These are phyloP conservation scores for Crematogaster levior DNA, from an alignment of 2,888 invertebrate species.

Conservation along the genomic window DNA sequence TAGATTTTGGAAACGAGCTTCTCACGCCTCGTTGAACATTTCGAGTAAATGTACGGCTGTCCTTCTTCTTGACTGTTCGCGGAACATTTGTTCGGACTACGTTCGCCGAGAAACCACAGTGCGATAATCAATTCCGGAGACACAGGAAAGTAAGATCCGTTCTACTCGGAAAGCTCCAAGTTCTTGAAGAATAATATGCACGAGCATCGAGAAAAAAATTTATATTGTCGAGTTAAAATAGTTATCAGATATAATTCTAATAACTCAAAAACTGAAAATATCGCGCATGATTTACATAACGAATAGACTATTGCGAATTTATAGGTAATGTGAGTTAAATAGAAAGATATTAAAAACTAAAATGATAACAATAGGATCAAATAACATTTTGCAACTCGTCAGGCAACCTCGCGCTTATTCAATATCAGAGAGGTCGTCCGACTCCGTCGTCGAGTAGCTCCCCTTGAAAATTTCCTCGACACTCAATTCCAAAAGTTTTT, in stretches of 20 bases:
- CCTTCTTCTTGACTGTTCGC: constrained; percentile 15
- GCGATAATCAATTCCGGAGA: constrained; percentile 40
- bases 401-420: constrained; percentile 26
- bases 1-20: constrained; percentile 47
- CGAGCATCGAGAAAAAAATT: too few relatives aligned
- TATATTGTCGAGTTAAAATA: not conserved
- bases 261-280: not conserved
- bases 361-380: constrained; percentile 28
- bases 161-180: not conserved
- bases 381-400: constrained; percentile 33
- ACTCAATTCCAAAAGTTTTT: constrained; percentile 51
- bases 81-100: not conserved
- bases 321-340: not conserved
- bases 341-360: constrained; percentile 9
- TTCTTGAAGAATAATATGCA: constrained; percentile 29
- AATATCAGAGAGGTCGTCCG: constrained; percentile 4
- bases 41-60: constrained; percentile 26
- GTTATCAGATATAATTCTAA: not conserved
- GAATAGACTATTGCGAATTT: not conserved
- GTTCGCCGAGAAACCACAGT: not conserved
- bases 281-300: not conserved
- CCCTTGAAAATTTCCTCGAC: constrained; percentile 43
- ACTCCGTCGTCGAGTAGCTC: constrained; percentile 1
- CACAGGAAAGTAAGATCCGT: constrained; percentile 1
- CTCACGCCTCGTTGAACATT: constrained; percentile 44